Base-by-base conservation (phyloP, 1,140 invertebrate genomes). In the Rhopalosiphum maidis region DNA sequence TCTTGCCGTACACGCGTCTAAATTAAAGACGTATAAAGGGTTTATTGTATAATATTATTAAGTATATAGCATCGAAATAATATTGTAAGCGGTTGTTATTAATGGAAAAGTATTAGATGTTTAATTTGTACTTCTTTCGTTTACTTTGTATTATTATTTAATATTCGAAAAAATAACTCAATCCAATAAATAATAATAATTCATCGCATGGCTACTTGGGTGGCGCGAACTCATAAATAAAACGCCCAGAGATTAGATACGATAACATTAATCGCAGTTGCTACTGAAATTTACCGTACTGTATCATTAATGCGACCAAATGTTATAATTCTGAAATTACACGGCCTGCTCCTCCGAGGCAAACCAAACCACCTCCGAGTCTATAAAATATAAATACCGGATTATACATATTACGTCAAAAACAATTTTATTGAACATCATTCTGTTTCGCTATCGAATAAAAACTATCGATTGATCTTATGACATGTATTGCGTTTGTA, bases 271-370 rank as follows among this genome's bases (percentile, higher is more conserved):
- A 85, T 85, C 85, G 30, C 11, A 48, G 30, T 48, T 48, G 46
- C 43, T 87, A 87, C 86, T 30, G 86, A 87, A 77, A 87, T n/a
- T 48, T 35, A 87, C 46, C 86, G 46, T 87, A 51, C 30, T 30
- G 18, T 48, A 87, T 87, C 30, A 87, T 87, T 46, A 87, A 46
- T 87, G 25, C 43, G 85, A 87, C 41, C 9, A 46, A 87, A 87
- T 11, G 25, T 46, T 87, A 46, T 87, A 87, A 87, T 85, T 85
- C 23, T 41, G 37, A 43, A 85, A 85, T 85, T 43, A 85, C 37
- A 85, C n/a, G 30, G 60, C 1, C 60, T 83, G 35, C 22, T 37
- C 35, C 35, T 83, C 77, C 77, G 77, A 83, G 35, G 35, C 6
- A 23, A 35, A 83, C 77, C 77, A 23, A 83, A 83, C 35, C n/a